A percentile compares a stretch with the other conserved stretches of the same genome.
These are phyloP conservation scores for Chaetodon trifasciatus DNA, from an alignment of 2,797 vertebrate species.

Conservation along the genomic window DNA sequence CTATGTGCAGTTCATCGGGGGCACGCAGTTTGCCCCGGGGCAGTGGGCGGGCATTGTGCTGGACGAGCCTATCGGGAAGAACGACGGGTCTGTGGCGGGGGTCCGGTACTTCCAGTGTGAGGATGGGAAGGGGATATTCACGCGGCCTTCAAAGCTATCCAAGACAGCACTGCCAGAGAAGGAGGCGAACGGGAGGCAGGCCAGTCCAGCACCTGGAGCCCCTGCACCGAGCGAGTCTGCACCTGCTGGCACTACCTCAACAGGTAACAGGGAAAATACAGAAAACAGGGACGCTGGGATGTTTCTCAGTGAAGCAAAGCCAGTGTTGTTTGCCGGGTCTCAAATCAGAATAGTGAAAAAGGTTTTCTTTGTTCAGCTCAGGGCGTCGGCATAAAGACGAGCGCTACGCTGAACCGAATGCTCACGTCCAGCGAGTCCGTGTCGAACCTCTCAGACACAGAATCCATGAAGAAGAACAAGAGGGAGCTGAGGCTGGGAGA, in stretches of 20 bases:
- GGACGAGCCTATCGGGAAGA: slow-evolving; percentile 95
- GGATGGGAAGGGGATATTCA: slow-evolving; percentile 85
- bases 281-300: background rate
- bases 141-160: slow-evolving; percentile 84
- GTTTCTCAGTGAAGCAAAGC: background rate
- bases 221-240: background rate
- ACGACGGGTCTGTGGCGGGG: slow-evolving; percentile 95
- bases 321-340: background rate
- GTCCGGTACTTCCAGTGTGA: slow-evolving; percentile 89
- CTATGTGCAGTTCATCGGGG: slow-evolving; percentile 93
- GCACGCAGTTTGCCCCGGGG: slow-evolving; percentile 95
- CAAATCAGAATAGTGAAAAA: background rate
- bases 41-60: slow-evolving; percentile 97
- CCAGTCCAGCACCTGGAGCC: slow-evolving; percentile 65
- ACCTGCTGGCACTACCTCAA: slow-evolving; percentile 34
- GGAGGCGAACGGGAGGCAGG: slow-evolving; percentile 88
- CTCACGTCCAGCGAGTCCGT: slow-evolving; percentile 91
- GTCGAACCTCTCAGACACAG: slow-evolving; percentile 95
- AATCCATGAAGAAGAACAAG: slow-evolving; percentile 93
- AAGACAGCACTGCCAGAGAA: slow-evolving; percentile 80
- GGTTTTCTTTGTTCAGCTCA: slow-evolving; percentile 44
- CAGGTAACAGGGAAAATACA: slow-evolving; percentile 49
- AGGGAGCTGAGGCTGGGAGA: slow-evolving; percentile 94
- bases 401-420: slow-evolving; percentile 84
- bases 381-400: slow-evolving; percentile 62